Base-by-base conservation (phyloP, 2,113 vertebrate genomes). In the Choloepus hoffmanni region DNA sequence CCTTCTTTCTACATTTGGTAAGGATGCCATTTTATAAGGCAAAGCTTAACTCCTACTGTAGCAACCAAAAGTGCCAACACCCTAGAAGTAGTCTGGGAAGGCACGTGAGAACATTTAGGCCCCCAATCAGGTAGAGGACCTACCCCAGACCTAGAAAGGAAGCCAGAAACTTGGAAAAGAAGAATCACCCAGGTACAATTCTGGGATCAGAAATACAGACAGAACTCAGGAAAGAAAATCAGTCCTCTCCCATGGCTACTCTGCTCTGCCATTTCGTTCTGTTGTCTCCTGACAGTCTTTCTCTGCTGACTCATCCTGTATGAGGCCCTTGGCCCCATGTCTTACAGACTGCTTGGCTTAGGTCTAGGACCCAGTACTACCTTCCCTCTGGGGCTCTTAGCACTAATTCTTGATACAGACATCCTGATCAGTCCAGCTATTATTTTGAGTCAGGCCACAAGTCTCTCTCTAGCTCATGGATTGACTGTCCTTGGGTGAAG, bases 1-100 rank as follows among this genome's bases (percentile, higher is more conserved):
- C 28, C 63, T 72, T 12, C 65, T 89, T 93, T 78, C 55, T 33
- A 10, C 55, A 82, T 90, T 88, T 78, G 45, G 15, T 79, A 82
- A 93, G 36, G 95, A 72, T 77, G 30, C 3, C 70, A 81, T 90
- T 26, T 88, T 92, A 21, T 40, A 90, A 78, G 28, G 58, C 48
- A 79, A 91, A 48, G 3, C 16, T 16, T 77, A 40, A 10, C 30
- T 91, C 19, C 58, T 12, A 4, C 33, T 67, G 13, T 30, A 62
- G 53, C 45, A 67, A 13, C 24, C 43, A 14, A 53, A 90, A 87
- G 11, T 43, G 26, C 3, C 58, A 86, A 50, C 8, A 63, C 40
- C 15, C 65, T 74, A 40, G 8, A 55, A 78, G 15, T 16, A 82
- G 77, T 15, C 65, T 67, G 30, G 40, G 55, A 90, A 95, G 89